Percentiles rank a stretch among this genome's conserved stretches.
phyloP scores from a whole-genome alignment of 2,113 vertebrate species.

The Bettongia penicillata region DNA sequence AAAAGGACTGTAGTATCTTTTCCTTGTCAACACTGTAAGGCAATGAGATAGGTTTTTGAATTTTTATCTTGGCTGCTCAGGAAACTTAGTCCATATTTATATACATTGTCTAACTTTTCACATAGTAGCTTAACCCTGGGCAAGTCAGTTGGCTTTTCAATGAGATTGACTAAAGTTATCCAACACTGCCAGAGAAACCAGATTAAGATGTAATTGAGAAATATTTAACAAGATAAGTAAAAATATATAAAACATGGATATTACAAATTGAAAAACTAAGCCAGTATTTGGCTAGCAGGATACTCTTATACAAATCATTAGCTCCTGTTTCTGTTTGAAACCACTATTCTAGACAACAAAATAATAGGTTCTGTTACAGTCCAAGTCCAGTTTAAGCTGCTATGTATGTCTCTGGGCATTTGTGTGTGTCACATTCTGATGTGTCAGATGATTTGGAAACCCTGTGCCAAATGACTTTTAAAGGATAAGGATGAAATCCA shows the following conservation, averaged over 20 bases:
- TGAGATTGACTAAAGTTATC: too few species aligned
- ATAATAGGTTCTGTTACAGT: not conserved
- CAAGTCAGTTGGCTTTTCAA: not conserved
- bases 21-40: not conserved
- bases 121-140: not conserved
- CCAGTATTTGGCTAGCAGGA: not conserved
- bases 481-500: not conserved
- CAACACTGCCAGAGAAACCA: too few species aligned
- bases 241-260: not conserved
- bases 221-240: not conserved
- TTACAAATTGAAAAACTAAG: not conserved
- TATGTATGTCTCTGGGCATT: not conserved
- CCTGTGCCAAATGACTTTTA: not conserved
- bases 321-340: not conserved
- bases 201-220: not conserved
- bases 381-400: not conserved
- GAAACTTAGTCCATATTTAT: not conserved
- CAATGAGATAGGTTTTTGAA: not conserved
- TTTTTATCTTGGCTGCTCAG: not conserved
- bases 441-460: not conserved
- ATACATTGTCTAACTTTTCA: not conserved
- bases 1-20: not conserved
- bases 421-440: slow-evolving; percentile 15
- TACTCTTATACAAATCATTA: not conserved
- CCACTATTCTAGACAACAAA: not conserved